Evolutionary conservation across 1,140 invertebrate species (phyloP).

Genomic region (Halesus radiatus): DNA sequence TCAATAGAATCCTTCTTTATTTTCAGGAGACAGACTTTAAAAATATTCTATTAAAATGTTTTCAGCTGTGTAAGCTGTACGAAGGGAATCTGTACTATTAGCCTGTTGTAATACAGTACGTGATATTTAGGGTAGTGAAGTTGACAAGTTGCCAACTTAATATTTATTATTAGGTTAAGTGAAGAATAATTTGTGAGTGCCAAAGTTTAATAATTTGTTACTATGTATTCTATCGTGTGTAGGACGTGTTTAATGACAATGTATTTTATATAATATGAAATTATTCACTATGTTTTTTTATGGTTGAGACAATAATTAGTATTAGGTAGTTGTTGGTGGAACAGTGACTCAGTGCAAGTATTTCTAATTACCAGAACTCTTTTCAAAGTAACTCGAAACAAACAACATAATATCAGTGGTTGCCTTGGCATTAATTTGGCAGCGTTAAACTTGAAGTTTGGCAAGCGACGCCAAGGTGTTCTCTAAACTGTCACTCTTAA

Average conservation of each 20-base stretch:
- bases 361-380: too few relatives aligned
- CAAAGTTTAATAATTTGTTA: constrained; percentile 28
- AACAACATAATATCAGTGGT: too few relatives aligned
- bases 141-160: constrained; percentile 18
- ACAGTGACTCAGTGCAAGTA: too few relatives aligned
- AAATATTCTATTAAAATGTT: background rate
- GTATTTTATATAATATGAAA: constrained; percentile 1
- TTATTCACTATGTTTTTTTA: background rate
- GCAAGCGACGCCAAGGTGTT: too few relatives aligned
- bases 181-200: constrained; percentile 17
- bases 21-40: background rate
- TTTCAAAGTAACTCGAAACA: too few relatives aligned
- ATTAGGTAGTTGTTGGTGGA: too few relatives aligned
- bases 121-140: constrained; percentile 19
- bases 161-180: constrained; percentile 19
- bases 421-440: too few relatives aligned
- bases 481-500: too few relatives aligned
- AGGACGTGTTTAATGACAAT: background rate
- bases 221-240: background rate
- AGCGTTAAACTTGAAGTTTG: too few relatives aligned
- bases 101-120: background rate
- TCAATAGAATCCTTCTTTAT: background rate
- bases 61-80: background rate
- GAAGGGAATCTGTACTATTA: constrained; percentile 1
- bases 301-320: background rate